A percentile compares a stretch with the other conserved stretches of the same genome.
Conservation (phyloP, 2,888 invertebrate species). For the Tridacna crocea region DNA sequence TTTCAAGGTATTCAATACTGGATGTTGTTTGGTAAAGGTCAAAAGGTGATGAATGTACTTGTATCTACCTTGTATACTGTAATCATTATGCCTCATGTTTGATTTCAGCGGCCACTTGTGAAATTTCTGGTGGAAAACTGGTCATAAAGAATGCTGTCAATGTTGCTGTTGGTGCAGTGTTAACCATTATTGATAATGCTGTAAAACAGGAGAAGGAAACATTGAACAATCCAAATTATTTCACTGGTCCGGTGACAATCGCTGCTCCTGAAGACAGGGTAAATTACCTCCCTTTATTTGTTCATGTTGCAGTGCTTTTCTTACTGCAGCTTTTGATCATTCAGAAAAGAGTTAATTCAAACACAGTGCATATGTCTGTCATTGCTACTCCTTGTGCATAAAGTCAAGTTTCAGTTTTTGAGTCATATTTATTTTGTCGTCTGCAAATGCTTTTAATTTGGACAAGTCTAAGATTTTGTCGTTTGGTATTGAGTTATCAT, state of each 20-base stretch:
- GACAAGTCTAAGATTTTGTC: too few species aligned
- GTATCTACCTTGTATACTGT: too few species aligned
- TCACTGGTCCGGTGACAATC: not conserved
- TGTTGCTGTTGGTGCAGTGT: not conserved
- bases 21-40: not conserved
- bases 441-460: not conserved
- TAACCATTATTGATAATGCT: not conserved
- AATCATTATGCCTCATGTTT: too few species aligned
- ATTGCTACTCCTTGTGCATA: not conserved
- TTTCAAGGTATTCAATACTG: not conserved
- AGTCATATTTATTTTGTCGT: not conserved
- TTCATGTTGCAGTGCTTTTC: too few species aligned
- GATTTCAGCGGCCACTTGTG: constrained; percentile 3
- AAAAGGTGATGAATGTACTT: not conserved
- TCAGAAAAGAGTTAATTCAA: not conserved
- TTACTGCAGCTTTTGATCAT: too few species aligned
- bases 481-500: too few species aligned
- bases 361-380: not conserved
- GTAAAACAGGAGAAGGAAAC: constrained; percentile 2
- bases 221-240: constrained; percentile 1
- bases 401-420: not conserved
- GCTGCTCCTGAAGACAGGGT: constrained; percentile 2
- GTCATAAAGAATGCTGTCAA: not conserved
- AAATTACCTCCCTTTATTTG: not conserved
- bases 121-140: not conserved